A percentile compares a stretch with the other conserved stretches of the same genome.
Conservation (phyloP, 2,797 vertebrate species). For the Gymnoscopelus microlampas region DNA sequence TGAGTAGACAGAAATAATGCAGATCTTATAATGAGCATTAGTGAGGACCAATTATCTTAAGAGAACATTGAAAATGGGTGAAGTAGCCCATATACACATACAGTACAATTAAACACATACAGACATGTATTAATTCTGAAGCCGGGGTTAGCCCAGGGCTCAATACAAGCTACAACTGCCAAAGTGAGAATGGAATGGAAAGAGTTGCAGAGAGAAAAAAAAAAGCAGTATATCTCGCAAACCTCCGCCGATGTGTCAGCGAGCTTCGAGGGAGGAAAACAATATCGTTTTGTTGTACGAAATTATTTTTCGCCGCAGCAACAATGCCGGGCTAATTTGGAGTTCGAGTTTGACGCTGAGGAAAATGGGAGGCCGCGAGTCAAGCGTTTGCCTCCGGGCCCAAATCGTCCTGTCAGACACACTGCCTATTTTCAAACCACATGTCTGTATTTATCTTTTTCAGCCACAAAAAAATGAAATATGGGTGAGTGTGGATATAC, state of each 20-base stretch:
- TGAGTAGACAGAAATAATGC: too few species aligned
- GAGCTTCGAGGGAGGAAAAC: slow-evolving; percentile 12
- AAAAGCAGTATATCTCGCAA: slow-evolving; percentile 4
- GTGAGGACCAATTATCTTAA: too few species aligned
- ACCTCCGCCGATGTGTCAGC: slow-evolving; percentile 35
- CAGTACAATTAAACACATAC: too few species aligned
- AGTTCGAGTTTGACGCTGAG: slow-evolving; percentile 31
- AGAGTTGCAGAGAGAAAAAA: background rate
- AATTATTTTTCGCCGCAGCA: slow-evolving; percentile 24
- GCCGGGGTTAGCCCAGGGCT: too few species aligned
- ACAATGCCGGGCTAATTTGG: slow-evolving; percentile 44
- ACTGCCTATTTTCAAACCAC: slow-evolving; percentile 25
- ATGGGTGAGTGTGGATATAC: too few species aligned
- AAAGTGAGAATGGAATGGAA: background rate
- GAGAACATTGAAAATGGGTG: too few species aligned
- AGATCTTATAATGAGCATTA: too few species aligned
- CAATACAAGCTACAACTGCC: too few species aligned
- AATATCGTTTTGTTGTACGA: slow-evolving; percentile 33
- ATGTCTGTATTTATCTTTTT: slow-evolving; percentile 34
- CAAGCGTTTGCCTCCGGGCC: slow-evolving; percentile 10
- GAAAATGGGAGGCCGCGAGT: slow-evolving; percentile 36
- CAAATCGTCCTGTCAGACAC: slow-evolving; percentile 34
- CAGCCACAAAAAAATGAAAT: background rate
- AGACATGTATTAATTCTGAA: too few species aligned
- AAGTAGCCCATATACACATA: too few species aligned